Conservation (phyloP, 2,113 vertebrate genomes). For the Xiphophorus maculatus region DNA sequence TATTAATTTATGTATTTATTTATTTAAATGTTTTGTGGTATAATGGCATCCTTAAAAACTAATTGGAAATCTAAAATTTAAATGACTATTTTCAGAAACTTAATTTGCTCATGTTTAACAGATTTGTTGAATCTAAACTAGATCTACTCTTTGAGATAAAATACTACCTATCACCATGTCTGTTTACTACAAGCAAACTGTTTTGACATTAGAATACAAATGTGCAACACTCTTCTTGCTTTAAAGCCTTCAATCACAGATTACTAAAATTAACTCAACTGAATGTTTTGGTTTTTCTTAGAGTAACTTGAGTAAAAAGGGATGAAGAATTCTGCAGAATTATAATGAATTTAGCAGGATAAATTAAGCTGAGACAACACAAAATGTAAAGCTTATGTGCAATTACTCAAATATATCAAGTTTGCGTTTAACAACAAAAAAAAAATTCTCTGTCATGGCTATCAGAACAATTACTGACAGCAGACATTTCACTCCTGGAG, state of each 20-base stretch:
- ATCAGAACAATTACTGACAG: conserved; percentile 83
- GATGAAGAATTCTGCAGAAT: background rate
- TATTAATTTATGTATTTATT: no score
- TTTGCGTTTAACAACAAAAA: background rate
- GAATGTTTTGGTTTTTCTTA: background rate
- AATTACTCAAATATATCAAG: background rate
- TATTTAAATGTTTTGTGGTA: no score
- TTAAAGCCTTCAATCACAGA: background rate
- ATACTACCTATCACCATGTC: background rate
- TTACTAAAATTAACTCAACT: background rate
- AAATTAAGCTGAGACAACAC: background rate
- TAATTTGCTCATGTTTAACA: no score
- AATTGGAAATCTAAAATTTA: background rate
- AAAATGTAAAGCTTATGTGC: background rate
- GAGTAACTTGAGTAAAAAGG: background rate
- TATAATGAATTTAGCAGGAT: background rate
- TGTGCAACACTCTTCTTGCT: background rate
- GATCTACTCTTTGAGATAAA: background rate
- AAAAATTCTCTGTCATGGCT: conserved; percentile 68
- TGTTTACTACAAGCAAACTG: background rate
- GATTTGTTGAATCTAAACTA: no score
- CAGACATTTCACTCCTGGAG: conserved; percentile 72
- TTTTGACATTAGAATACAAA: background rate
- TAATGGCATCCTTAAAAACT: background rate
- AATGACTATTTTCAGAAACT: no score